Percentiles rank a stretch among this genome's conserved stretches.
Conservation (phyloP, 1,140 invertebrate genomes). For the Rhagoletis pomonella region DNA sequence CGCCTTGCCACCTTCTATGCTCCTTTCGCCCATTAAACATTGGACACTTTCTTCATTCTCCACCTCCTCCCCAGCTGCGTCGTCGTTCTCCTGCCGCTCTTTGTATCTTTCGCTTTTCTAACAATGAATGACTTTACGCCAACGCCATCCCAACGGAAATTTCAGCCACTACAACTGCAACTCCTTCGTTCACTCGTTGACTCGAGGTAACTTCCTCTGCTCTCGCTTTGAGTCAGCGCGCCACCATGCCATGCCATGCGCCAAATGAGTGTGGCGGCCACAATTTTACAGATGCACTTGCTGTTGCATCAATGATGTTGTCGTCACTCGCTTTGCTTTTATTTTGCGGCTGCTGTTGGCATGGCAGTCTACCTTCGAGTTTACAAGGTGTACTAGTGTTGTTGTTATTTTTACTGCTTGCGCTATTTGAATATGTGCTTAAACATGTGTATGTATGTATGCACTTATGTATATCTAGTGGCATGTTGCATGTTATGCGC, state of each 20-base stretch:
- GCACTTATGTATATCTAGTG: neutral
- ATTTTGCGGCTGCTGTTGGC: neutral
- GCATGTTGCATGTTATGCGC: constrained; percentile 26
- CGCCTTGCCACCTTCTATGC: constrained; percentile 36
- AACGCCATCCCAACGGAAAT: neutral
- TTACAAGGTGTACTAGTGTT: constrained; percentile 21
- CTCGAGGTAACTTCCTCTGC: neutral
- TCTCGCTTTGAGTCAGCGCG: neutral
- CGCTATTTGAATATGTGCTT: neutral
- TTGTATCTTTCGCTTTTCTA: constrained; percentile 32
- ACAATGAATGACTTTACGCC: constrained; percentile 42
- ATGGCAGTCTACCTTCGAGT: constrained; percentile 1
- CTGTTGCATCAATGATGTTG: constrained; percentile 42
- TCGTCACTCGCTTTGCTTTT: constrained; percentile 34
- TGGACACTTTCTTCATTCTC: neutral
- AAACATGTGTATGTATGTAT: too few relatives aligned
- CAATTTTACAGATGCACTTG: neutral
- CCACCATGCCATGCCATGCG: neutral
- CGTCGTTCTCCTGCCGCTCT: neutral
- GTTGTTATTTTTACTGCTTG: neutral
- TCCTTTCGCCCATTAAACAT: neutral
- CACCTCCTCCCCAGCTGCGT: neutral
- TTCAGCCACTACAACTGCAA: neutral
- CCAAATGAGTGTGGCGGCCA: neutral
- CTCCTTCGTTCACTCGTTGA: constrained; percentile 23